phyloP scores from a whole-genome alignment of 1,140 invertebrate species.

The Nylanderia fulva region DNA sequence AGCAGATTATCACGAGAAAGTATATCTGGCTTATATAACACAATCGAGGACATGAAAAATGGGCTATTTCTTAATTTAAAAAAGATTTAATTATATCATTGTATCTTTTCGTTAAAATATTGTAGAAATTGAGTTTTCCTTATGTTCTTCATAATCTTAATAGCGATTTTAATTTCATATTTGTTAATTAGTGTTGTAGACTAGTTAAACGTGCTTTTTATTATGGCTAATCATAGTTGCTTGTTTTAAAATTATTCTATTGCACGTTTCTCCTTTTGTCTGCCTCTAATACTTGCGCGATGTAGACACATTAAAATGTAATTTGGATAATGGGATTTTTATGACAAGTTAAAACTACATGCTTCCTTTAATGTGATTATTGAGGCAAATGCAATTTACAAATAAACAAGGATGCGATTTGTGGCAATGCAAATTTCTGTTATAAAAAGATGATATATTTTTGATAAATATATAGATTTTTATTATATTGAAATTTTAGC shows the following conservation, averaged over 20 bases:
- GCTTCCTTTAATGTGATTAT: not conserved
- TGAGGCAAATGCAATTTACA: conserved; percentile 32
- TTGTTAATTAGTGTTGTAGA: not conserved
- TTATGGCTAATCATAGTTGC: not conserved
- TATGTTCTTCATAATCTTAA: not conserved
- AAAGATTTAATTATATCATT: not conserved
- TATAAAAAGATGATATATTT: not conserved
- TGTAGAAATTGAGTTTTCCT: not conserved
- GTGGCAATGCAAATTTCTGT: not conserved
- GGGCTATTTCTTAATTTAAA: not conserved
- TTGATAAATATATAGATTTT: not conserved
- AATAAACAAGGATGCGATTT: not conserved
- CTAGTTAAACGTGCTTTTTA: not conserved
- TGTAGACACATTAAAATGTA: not conserved
- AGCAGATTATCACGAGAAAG: not conserved
- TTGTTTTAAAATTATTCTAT: not conserved
- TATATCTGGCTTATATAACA: not conserved
- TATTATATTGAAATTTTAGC: not conserved
- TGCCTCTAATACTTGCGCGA: not conserved
- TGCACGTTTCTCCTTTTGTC: not conserved
- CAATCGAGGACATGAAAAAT: not conserved
- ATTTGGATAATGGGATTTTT: conserved; percentile 38
- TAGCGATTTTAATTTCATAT: not conserved
- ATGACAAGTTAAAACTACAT: conserved; percentile 11
- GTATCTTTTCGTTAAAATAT: not conserved